Evolutionary conservation across 2,113 vertebrate species (phyloP).

Genomic region (Phalacrocorax brasilianus): DNA sequence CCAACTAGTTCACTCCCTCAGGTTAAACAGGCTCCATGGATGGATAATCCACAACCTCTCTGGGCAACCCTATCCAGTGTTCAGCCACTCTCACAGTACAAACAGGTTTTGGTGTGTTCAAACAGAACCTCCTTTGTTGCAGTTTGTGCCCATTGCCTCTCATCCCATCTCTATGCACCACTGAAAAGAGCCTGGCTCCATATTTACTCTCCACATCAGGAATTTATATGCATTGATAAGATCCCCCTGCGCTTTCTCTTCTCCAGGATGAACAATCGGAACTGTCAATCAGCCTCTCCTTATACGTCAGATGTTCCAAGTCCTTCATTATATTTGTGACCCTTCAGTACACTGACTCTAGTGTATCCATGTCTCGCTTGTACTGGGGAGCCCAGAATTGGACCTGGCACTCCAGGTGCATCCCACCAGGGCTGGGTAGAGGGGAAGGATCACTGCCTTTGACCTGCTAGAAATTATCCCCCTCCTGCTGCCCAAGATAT

Average conservation of each 20-base stretch:
- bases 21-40: background rate
- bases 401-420: background rate
- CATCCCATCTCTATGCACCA: background rate
- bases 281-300: background rate
- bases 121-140: background rate
- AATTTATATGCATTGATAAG: background rate
- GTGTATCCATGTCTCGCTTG: background rate
- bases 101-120: background rate
- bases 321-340: background rate
- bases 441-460: background rate
- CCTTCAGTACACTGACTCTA: background rate
- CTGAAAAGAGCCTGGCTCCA: background rate
- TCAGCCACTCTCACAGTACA: background rate
- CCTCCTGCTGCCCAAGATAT: background rate
- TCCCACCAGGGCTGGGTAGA: background rate
- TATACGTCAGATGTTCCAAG: background rate
- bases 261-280: background rate
- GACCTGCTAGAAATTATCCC: background rate
- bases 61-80: background rate
- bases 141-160: background rate
- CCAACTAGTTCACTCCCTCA: rapidly evolving
- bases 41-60: background rate
- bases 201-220: background rate
- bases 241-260: background rate
- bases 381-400: background rate